Evolutionary conservation across 2,797 vertebrate species (phyloP).

Genomic region (Karalla daura): DNA sequence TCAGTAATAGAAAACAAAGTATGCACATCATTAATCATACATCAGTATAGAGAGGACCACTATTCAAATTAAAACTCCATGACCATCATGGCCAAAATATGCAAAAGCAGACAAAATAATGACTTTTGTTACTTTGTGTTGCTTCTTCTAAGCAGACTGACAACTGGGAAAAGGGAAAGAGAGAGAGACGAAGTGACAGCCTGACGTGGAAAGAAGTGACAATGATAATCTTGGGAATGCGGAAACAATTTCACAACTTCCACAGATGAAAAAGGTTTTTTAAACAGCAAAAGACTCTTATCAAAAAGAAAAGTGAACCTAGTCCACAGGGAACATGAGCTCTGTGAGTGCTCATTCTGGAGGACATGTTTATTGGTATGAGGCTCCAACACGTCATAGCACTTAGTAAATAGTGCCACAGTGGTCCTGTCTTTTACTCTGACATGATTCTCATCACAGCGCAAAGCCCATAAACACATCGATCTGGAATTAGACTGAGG

Average conservation of each 20-base stretch:
- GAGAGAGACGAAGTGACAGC: not conserved
- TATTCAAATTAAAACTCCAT: not conserved
- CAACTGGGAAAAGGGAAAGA: too few species aligned
- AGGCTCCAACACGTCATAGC: constrained; percentile 8
- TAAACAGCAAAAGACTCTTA: constrained; percentile 30
- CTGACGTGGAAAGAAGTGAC: not conserved
- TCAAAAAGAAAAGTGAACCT: constrained; percentile 27
- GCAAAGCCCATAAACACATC: constrained; percentile 14
- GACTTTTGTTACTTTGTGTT: too few species aligned
- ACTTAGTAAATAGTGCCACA: constrained; percentile 21
- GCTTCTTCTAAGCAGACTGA: too few species aligned
- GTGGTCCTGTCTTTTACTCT: constrained; percentile 9
- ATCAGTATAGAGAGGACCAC: too few species aligned
- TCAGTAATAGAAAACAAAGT: not conserved
- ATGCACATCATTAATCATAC: too few species aligned
- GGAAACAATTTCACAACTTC: not conserved
- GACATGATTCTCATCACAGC: constrained; percentile 2
- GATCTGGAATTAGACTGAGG: not conserved
- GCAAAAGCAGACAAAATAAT: not conserved
- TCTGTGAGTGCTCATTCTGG: constrained; percentile 10
- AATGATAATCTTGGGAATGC: not conserved
- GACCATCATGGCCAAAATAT: not conserved
- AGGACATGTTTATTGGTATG: constrained; percentile 41
- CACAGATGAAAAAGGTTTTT: constrained; percentile 8
- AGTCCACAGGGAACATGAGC: constrained; percentile 30